Evolutionary conservation across 2,888 invertebrate genomes (phyloP), one percentile per base, ranked within the genome.

Genomic region (Erynnis tages): DNA sequence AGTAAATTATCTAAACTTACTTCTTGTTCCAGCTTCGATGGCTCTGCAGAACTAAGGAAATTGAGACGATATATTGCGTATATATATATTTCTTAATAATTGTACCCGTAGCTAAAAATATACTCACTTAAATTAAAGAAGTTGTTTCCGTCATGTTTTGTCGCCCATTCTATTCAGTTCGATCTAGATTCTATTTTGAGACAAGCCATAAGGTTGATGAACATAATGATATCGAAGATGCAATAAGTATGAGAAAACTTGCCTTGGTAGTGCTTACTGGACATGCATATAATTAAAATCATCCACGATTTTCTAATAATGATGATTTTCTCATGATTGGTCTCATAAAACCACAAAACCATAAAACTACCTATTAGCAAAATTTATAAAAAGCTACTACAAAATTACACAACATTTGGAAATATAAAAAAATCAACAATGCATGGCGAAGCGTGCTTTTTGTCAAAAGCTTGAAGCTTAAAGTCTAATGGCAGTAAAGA

Each of bases 121-220:
- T 16, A 21, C 17, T 4, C 17, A 47, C 27, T 40, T 40, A 23
- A 48, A 40, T 48, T 40, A 17, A 14, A 10, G 30, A 19, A 38
- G 16, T 21, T 44, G 25, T 11, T 46, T 46, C 38, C 30, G 29
- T 38, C 10, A 32, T 13, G 29, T 27, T 40, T 48, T 14, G 35
- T 46, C 25, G 25, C 16, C 45, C 17, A 35, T 25, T 46, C 19
- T 45, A 23, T 47, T 47, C 17, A 47, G 21, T 30, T 38, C 29
- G 21, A 19, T 30, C 38, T 48, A 48, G 48, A 32, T 48, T 40
- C 48, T 40, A 48, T 40, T 40, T 27, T 32, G 16, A 40, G 25
- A 47, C 37, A 34, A 38, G 11, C 27, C 35, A 25, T 21, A 35
- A 25, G 4, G 16, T 17, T 4, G 27, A 17, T 27, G 37, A 27